Percentiles rank a stretch among this genome's conserved stretches.
phyloP scores from a whole-genome alignment of 1,140 invertebrate genomes.

The Caenorhabditis remanei region DNA sequence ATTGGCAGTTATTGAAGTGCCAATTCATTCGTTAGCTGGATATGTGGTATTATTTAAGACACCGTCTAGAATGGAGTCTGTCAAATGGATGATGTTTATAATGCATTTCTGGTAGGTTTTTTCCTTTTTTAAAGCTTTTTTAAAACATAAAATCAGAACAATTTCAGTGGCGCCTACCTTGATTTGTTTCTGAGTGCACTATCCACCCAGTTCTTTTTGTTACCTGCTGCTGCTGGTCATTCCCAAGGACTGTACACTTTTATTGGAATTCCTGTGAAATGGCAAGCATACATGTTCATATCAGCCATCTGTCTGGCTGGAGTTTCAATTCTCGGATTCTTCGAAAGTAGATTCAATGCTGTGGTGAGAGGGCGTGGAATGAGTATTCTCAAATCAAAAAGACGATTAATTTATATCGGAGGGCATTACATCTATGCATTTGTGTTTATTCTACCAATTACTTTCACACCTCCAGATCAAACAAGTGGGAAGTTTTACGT shows the following conservation, averaged over 20 bases:
- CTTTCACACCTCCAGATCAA: conserved; percentile 14
- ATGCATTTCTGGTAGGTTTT: not conserved
- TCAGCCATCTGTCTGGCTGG: not conserved
- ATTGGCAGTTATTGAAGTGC: not conserved
- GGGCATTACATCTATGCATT: conserved; percentile 22
- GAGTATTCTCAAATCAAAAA: not conserved
- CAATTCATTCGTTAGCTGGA: not conserved
- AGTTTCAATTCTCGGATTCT: conserved; percentile 18
- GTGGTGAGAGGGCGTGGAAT: not conserved
- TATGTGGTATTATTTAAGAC: conserved; percentile 2
- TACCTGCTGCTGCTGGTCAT: conserved; percentile 18
- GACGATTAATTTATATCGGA: not conserved
- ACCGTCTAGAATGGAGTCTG: conserved; percentile 9
- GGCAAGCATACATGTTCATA: conserved; percentile 27
- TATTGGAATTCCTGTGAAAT: conserved; percentile 1
- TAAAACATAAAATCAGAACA: not conserved
- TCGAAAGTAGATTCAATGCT: conserved; percentile 12
- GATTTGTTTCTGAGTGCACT: conserved; percentile 20
- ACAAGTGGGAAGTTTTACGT: not conserved
- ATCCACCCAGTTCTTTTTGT: conserved; percentile 13
- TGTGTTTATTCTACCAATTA: conserved; percentile 7
- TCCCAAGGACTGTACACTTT: conserved; percentile 13
- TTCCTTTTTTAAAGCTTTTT: not conserved
- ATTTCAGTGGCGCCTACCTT: conserved; percentile 12
- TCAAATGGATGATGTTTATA: conserved; percentile 32